Evolutionary conservation across 2,888 invertebrate genomes (phyloP), one percentile per base, ranked within the genome.

Genomic region (Drosophila merina): DNA sequence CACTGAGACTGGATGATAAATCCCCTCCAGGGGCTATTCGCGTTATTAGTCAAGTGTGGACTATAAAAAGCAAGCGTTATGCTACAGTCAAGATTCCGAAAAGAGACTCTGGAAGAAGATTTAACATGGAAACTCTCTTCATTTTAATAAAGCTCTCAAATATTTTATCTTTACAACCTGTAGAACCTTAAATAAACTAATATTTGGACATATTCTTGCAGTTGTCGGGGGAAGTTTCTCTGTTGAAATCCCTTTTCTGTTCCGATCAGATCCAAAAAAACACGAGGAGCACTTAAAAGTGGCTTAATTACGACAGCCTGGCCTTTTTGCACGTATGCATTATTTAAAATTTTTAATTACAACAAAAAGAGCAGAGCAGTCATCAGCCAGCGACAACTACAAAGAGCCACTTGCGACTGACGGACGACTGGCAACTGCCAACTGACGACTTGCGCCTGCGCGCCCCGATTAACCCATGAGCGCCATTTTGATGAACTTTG

Each of bases 381-480:
- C 58, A 26, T 7, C 40, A 42, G 50, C 60, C 58, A 45, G 40
- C 55, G 45, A 55, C 56, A 12, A 72, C 52, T 12, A 57, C 57
- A 57, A 57, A 48, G 42, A 70, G 45, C 49, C 36, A 20, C 20
- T 42, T 40, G 56, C 58, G 67, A 25, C 3, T 44, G 10, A 44
- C 57, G 67, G 10, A 44, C 57, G 67, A 64, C 56, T 57, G 20
- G 2, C 20, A 2, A 20, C 20, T 20, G 20, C 20, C 20, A 20
- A 20, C 20, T 20, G 10, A 44, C 57, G 67, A 64, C 56, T 57
- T 55, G 82, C 85, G 87, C 67, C 59, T 79, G 79, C 77, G 86
- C 86, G 78, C 86, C 82, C 70, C 77, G 88, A 76, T 84, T 84
- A 84, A 86, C 84, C 84, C 84, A 76, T 74, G 76, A 51, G 64